Base-by-base conservation (phyloP, 2,113 vertebrate species). In the Charadrius vociferus region DNA sequence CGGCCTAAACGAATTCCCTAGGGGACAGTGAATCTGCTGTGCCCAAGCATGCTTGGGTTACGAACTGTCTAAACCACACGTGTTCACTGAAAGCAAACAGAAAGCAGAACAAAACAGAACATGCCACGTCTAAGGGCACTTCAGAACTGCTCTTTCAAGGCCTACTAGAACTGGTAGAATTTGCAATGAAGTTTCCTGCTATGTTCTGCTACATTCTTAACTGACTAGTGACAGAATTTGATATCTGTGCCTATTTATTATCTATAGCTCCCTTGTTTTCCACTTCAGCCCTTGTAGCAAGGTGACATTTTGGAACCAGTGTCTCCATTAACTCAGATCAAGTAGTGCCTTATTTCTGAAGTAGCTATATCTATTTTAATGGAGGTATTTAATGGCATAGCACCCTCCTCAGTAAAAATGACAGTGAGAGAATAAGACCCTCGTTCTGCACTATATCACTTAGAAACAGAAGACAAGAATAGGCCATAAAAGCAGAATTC, bases 401-500 rank as follows among this genome's bases (percentile, higher is more conserved):
- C 81, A 81, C 45, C 41, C 24, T 72, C 37, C 74, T 82, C 86
- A 41, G 68, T 87, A 94, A 85, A 92, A 97, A 85, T 85, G 93
- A 94, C 83, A 92, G 29, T 80, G 89, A 93, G 29, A 91, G 91
- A 95, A 93, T 66, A 89, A 89, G 86, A 45, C 53, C 77, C 41
- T 95, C 34, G 29, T 87, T 84, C 77, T 89, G 52, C 72, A 81
- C 77, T 93, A 86, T 86, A 89, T 96, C 94, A 89, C 86, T 95
- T 86, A 87, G 81, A 71, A 90, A 81, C 36, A 90, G 74, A 93
- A 94, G 94, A 94, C 89, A 95, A 85, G 74, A 79, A 87, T 86
- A 88, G 79, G 55, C 93, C 85, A 94, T 97, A 97, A 96, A 97
- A 93, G 32, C 41, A 96, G 81, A 72, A 96, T 97, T 95, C 94